Evolutionary conservation across 2,113 vertebrate genomes (phyloP), one percentile per base, ranked within the genome.

Genomic region (Dipodomys spectabilis): DNA sequence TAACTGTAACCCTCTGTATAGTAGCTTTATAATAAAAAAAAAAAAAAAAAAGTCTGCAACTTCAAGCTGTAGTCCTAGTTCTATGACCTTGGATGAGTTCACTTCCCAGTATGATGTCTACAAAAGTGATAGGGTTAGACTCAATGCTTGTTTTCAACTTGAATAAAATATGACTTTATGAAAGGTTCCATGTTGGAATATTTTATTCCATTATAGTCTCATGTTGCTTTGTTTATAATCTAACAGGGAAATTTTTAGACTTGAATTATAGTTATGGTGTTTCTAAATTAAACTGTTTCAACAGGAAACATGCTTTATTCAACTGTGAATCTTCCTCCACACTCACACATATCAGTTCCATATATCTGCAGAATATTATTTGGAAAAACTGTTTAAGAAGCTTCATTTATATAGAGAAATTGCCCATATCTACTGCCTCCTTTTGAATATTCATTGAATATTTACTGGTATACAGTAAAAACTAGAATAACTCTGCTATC

Each of bases 381-480:
- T 93, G 9, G 25, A 86, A 95, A 92, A 93, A 78, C 35, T n/a
- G 80, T 80, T 78, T 88, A 68, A 69, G 32, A 77, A 75, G 39
- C 8, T 72, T 90, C 35, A 93, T 77, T 93, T 94, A 91, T 45
- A 35, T 78, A 80, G 9, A 94, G 30, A 91, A 83, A 13, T 19
- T 89, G 83, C 91, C 16, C 6, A 81, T 4, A 81, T 25, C 57
- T 86, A 67, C 32, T 91, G 27, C 30, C 60, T 79, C 65, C 28
- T 93, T 95, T 30, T 68, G 28, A 75, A 65, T 88, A 94, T 45
- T 88, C 82, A 95, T 57, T 82, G 89, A 95, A 93, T 92, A 75
- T 7, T 67, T 73, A 80, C 60, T 88, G n/a, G 82, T 80, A 73
- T 86, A 57, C 22, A 35, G 19, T 88, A 95, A 93, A 92, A 95